Evolutionary conservation across 2,113 vertebrate genomes (phyloP), one percentile per base, ranked within the genome.

Genomic region (Bos javanicus): DNA sequence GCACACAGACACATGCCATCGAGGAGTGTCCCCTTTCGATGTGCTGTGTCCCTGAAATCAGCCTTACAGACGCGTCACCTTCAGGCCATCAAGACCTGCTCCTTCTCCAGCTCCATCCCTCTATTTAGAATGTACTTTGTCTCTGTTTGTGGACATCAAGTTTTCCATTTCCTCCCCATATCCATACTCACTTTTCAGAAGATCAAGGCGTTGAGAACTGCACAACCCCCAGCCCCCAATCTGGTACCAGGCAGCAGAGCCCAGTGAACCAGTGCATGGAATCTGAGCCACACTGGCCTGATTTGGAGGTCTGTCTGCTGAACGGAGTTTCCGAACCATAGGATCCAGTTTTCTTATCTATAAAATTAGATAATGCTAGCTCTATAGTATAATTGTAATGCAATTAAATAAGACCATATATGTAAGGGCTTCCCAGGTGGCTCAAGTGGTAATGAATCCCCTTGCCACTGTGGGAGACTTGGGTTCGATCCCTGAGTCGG

Each of bases 1-100:
- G 1, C 80, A 39, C 10, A 13, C 7, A 28, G 48, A 48, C 23
- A 3, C 28, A 2, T 1, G 4, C 48, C 16, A 9, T 7, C 0
- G 0, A 10, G 4, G 0, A 4, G 16, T 17, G 12, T 19, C 26
- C 43, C 33, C 36, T 57, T 87, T 17, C 1, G 3, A 62, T 33
- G 13, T 16, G 19, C 14, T 15, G 8, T 30, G 33, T 52, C 92
- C 52, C 15, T 10, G 46, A 74, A 62, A 54, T 36, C 5, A 5
- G 43, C 57, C 3, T 3, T 36, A 13, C 23, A 19, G 28, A 21
- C 11, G 23, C 1, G 0, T 39, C 21, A 2, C 71, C 11, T 82
- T 9, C 7, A 12, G 17, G 15, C 60, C 50, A 15, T 17, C n/a
- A 6, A 17, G 71, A 67, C 43, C n/a, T 13, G 21, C 2, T 6